A percentile compares a stretch with the other conserved stretches of the same genome.
Conservation (phyloP, 2,113 vertebrate species). For the Monopterus albus region DNA sequence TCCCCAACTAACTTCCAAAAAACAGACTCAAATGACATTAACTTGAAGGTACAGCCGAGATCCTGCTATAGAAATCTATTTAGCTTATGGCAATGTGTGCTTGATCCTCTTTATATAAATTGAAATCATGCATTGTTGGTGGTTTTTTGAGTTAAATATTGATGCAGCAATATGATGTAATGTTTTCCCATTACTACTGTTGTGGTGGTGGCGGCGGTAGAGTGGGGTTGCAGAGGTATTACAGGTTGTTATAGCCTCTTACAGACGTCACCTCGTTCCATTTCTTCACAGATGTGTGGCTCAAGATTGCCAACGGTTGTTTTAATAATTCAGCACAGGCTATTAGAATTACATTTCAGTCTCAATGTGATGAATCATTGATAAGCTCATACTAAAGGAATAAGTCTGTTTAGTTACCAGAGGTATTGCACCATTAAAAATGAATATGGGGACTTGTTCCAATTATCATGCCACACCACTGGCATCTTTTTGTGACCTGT, state of each 20-base stretch:
- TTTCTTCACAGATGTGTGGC: slow-evolving; percentile 37
- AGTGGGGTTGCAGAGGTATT: slow-evolving; percentile 2
- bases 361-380: slow-evolving; percentile 77
- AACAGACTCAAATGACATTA: slow-evolving; percentile 6
- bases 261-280: slow-evolving; percentile 7
- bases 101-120: neutral
- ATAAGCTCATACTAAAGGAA: slow-evolving; percentile 72
- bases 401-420: slow-evolving; percentile 62
- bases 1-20: slow-evolving; percentile 21
- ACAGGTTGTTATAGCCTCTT: slow-evolving; percentile 2
- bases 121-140: neutral
- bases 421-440: slow-evolving; percentile 71
- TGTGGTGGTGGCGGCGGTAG: slow-evolving; percentile 9
- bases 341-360: slow-evolving; percentile 68
- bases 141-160: slow-evolving; percentile 40
- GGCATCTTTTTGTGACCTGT: slow-evolving; percentile 59
- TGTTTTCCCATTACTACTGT: neutral
- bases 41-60: slow-evolving; percentile 66
- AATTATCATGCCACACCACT: slow-evolving; percentile 43
- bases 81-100: neutral
- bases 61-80: neutral
- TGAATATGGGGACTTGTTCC: slow-evolving; percentile 63
- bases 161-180: slow-evolving; percentile 26
- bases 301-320: slow-evolving; percentile 35
- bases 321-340: slow-evolving; percentile 76